These are phyloP conservation scores for Meghimatium bilineatum DNA, from an alignment of 2,888 invertebrate genomes.

Conservation along the genomic window DNA sequence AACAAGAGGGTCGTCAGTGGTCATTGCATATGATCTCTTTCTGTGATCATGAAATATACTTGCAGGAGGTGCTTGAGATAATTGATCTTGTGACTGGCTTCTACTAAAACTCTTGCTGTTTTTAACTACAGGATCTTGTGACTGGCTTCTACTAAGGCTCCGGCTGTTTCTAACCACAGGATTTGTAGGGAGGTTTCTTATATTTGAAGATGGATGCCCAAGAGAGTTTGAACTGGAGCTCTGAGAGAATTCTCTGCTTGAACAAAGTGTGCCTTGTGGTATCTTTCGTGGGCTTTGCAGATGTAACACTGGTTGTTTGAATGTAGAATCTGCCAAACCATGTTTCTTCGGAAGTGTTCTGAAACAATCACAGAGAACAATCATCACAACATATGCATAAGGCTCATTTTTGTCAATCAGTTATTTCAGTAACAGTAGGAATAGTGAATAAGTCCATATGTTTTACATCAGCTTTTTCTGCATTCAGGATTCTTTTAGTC, in stretches of 20 bases:
- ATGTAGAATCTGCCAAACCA: background rate
- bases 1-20: background rate
- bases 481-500: no score
- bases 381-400: no score
- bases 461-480: no score
- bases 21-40: background rate
- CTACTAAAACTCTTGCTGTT: no score
- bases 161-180: background rate
- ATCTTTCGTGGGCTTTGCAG: constrained; percentile 22
- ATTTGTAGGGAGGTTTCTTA: background rate
- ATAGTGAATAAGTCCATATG: no score
- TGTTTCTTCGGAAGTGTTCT: background rate
- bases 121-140: background rate
- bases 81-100: background rate
- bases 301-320: constrained; percentile 24
- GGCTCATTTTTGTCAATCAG: no score
- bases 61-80: no score
- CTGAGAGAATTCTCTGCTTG: background rate
- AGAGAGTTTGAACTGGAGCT: background rate
- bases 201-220: background rate
- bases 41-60: background rate
- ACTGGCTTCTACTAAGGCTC: background rate
- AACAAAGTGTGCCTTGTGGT: background rate
- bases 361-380: constrained; percentile 2
- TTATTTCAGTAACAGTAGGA: no score